Evolutionary conservation across 30 jellyfish, hydroid and myxozoan species (phyloP).

Genomic region (Aurelia sp.): DNA sequence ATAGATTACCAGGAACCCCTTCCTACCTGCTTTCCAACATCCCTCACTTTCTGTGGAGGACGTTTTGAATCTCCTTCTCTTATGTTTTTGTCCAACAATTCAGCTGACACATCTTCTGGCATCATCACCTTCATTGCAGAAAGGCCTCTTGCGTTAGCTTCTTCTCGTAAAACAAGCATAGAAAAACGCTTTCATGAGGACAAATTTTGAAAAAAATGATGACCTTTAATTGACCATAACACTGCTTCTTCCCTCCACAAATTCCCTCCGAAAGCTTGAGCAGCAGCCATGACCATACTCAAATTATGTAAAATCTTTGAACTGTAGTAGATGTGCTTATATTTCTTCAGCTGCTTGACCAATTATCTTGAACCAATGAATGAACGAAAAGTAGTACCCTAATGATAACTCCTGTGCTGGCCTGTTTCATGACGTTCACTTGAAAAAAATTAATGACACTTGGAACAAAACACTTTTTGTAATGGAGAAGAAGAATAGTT

Average conservation of each 20-base stretch:
- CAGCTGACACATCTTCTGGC: neutral
- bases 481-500: neutral
- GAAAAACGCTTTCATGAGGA: neutral
- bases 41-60: neutral
- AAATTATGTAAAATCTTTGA: no score
- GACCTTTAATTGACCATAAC: neutral
- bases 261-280: no score
- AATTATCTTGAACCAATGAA: no score
- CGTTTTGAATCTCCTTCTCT: neutral
- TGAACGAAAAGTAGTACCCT: no score
- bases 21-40: slow-evolving; percentile 17
- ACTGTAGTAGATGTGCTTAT: no score
- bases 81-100: neutral
- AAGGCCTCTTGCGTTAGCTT: neutral
- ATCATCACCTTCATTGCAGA: neutral
- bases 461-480: no score
- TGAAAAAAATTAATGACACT: neutral
- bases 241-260: no score
- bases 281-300: no score
- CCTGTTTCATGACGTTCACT: neutral
- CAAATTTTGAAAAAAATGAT: neutral
- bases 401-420: neutral
- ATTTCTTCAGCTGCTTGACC: no score
- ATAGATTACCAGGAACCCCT: slow-evolving; percentile 16
- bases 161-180: neutral